Base-by-base conservation (phyloP, 2,797 vertebrate genomes). In the Cynopterus sphinx region DNA sequence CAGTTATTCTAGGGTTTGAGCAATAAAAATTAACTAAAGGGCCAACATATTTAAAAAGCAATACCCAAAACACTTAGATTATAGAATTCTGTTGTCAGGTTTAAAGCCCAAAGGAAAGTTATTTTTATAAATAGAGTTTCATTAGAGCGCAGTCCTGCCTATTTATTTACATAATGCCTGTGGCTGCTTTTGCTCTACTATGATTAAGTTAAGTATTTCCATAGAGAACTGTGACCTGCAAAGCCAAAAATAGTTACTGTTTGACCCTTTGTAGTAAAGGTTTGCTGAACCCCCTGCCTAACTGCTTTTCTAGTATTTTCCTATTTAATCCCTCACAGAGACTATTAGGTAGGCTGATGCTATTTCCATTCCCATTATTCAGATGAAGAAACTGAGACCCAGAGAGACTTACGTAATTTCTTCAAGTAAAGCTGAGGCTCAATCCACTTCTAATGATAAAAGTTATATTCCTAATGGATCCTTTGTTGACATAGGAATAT, bases 11-110 rank as follows among this genome's bases (percentile, higher is more conserved):
- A 33, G 86, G 70, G 53, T 81, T 89, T 79, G 85, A 95, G 92
- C 73, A 92, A 94, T 96, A 95, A 95, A 96, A 94, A 95, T 90
- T 59, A 96, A 84, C 67, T 74, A 77, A 90, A 51, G 33, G 28
- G 28, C 71, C 22, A 92, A 75, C n/a, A 75, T 88, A 78, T 82
- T 83, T 21, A 61, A 71, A 85, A 93, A 90, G 57, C 26, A 74
- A 67, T 78, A 86, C 24, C 17, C 7, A 26, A 87, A 61, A 49
- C 39, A 59, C 39, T 67, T 87, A 36, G n/a, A 74, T 82, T 65
- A 74, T 67, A 90, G 65, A 78, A 86, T 75, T 95, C 74, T 84
- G 22, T 41, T 51, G 70, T 53, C 70, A 71, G 65, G 33, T 78
- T 81, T 95, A 63, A 92, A 90, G 28, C 8, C 16, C 19, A 53